Evolutionary conservation across 2,888 invertebrate genomes (phyloP), one percentile per base, ranked within the genome.

Genomic region (Dexiosoma caninum): DNA sequence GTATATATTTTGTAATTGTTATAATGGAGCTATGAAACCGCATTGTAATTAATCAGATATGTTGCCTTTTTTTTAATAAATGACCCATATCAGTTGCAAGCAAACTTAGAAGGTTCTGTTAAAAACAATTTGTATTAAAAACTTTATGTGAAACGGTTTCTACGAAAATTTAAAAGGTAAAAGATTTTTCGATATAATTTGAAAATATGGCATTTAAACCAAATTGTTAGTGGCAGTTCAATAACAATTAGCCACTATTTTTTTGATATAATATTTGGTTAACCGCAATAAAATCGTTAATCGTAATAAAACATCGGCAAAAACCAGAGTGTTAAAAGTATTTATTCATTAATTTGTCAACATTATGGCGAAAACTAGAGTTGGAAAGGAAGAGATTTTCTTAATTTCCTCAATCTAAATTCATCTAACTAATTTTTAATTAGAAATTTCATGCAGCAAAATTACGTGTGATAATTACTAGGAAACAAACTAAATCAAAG

Each of bases 151-250:
- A 19, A 19, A 19, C 9, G n/a, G 23, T 23, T n/a, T 14, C 7
- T 10, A 12, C 4, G 7, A 16, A 60, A 44, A 44, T 30, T 23
- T 12, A 42, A 42, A 32, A n/a, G 32, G 8, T 27, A 53, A 42
- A 32, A 62, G 51, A 71, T 71, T 49, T n/a, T 55, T 62, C 16
- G 40, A 53, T 42, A 30, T 32, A 14, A 30, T 30, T 12, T 16
- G 16, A 55, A 57, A 49, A 46, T 30, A 7, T 66, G 62, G 40
- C 21, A 49, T 75, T 66, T 66, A 40, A 53, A 55, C 57, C 30
- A 75, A 57, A 75, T 59, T 66, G 32, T 16, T 74, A 46, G 23
- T 21, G 23, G 27, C 32, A 55, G 44, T 66, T 57, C 12, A 74
- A 66, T 72, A 42, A 23, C 12, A 60, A 21, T 42, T 42, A 30